Conservation (phyloP, 2,888 invertebrate genomes). For the Stegophylla sp. region DNA sequence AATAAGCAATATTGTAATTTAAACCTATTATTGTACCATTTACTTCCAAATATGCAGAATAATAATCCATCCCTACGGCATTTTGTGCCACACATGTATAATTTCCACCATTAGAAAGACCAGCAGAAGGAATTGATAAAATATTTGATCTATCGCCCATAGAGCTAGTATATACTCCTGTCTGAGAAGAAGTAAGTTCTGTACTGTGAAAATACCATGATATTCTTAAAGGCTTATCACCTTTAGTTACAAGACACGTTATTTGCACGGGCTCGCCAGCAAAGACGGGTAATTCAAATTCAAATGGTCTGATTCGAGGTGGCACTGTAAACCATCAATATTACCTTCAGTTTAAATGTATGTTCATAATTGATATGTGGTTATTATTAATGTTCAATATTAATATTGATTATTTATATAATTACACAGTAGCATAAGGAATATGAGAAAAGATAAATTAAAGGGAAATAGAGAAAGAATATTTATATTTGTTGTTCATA, state of each 20-base stretch:
- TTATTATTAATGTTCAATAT: not conserved
- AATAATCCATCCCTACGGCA: conserved; percentile 71
- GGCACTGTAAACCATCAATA: conserved; percentile 68
- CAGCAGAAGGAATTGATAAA: conserved; percentile 63
- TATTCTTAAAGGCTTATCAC: conserved; percentile 76
- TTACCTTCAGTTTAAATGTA: not conserved
- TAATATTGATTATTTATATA: not conserved
- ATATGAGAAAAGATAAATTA: not conserved
- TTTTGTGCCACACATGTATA: conserved; percentile 67
- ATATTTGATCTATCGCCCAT: conserved; percentile 63
- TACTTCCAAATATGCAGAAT: conserved; percentile 67
- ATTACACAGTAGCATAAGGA: conserved; percentile 20
- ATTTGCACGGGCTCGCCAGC: conserved; percentile 73
- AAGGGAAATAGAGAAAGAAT: conserved; percentile 1
- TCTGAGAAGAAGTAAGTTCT: conserved; percentile 50
- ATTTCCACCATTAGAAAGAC: conserved; percentile 64
- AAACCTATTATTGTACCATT: conserved; percentile 52
- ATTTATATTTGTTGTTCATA: not conserved
- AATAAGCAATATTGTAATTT: not conserved
- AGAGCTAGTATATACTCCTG: conserved; percentile 50
- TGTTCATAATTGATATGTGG: not conserved
- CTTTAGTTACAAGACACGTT: conserved; percentile 72
- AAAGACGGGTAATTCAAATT: conserved; percentile 68
- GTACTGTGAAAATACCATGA: conserved; percentile 63
- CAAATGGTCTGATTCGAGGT: conserved; percentile 74